phyloP scores from a whole-genome alignment of 2,113 vertebrate species.

The Isurus oxyrinchus region DNA sequence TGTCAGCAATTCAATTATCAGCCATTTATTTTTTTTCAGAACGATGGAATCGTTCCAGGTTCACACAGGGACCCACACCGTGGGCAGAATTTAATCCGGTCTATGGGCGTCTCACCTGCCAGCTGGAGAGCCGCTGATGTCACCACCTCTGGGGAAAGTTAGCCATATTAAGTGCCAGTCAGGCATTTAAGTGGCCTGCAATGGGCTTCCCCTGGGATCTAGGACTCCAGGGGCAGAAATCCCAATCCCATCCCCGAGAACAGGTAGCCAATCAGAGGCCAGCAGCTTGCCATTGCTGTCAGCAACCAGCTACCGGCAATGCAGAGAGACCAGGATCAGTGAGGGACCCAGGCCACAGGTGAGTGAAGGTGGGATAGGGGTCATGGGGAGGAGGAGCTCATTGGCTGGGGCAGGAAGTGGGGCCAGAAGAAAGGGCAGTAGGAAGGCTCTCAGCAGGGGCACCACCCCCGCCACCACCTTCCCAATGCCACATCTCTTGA shows the following conservation, averaged over 20 bases:
- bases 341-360: no score
- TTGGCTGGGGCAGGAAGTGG: no score
- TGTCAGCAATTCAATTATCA: not conserved
- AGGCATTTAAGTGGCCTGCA: not conserved
- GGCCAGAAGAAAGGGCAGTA: not conserved
- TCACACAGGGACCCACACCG: not conserved
- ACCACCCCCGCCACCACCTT: not conserved
- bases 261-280: not conserved
- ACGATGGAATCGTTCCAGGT: not conserved
- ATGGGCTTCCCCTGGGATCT: not conserved
- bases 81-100: no score
- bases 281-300: no score
- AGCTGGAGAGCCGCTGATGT: not conserved
- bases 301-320: no score
- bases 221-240: not conserved
- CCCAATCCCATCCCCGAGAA: not conserved
- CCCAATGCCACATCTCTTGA: not conserved
- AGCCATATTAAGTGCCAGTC: not conserved
- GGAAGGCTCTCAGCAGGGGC: not conserved
- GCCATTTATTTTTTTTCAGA: no score
- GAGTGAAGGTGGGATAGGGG: no score
- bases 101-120: not conserved
- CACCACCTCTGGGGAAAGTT: not conserved
- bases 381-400: no score
- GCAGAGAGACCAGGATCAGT: no score